phyloP scores from a whole-genome alignment of 2,113 vertebrate species.

The Morone saxatilis region DNA sequence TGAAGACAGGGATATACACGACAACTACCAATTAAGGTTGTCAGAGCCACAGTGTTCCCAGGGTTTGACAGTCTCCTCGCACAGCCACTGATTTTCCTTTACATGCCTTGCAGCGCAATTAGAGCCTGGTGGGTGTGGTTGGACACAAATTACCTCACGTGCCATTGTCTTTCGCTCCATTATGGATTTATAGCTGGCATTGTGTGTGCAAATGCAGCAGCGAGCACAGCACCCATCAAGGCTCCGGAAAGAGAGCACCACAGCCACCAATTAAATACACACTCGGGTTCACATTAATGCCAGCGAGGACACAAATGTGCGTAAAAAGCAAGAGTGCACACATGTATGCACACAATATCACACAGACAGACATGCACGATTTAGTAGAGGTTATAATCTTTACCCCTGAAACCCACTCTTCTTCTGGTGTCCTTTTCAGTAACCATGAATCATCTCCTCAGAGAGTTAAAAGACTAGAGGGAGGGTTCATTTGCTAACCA shows the following conservation, averaged over 20 bases:
- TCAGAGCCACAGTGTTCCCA: conserved; percentile 64
- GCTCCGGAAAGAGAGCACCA: conserved; percentile 21
- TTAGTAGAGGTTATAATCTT: conserved; percentile 61
- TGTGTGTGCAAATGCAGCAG: conserved; percentile 40
- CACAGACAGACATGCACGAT: conserved; percentile 6
- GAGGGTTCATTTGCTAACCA: conserved; percentile 63
- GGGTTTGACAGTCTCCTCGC: conserved; percentile 66
- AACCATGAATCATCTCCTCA: conserved; percentile 46
- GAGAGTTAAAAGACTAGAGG: conserved; percentile 50
- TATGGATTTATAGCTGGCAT: conserved; percentile 49
- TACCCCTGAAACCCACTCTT: conserved; percentile 16
- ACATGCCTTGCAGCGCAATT: conserved; percentile 67
- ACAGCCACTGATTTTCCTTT: conserved; percentile 62
- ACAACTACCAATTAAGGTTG: conserved; percentile 84
- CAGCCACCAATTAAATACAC: conserved; percentile 66
- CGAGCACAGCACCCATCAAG: conserved; percentile 17
- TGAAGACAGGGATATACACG: conserved; percentile 80
- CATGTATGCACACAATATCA: conserved; percentile 1
- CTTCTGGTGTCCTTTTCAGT: conserved; percentile 12
- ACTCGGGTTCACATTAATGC: conserved; percentile 37
- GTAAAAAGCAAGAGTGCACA: not conserved
- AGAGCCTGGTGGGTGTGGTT: conserved; percentile 71
- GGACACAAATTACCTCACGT: conserved; percentile 59
- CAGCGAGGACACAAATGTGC: conserved; percentile 2
- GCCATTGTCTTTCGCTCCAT: conserved; percentile 66